Base-by-base conservation (phyloP, 2,888 invertebrate species). In the Campoletis raptor region DNA sequence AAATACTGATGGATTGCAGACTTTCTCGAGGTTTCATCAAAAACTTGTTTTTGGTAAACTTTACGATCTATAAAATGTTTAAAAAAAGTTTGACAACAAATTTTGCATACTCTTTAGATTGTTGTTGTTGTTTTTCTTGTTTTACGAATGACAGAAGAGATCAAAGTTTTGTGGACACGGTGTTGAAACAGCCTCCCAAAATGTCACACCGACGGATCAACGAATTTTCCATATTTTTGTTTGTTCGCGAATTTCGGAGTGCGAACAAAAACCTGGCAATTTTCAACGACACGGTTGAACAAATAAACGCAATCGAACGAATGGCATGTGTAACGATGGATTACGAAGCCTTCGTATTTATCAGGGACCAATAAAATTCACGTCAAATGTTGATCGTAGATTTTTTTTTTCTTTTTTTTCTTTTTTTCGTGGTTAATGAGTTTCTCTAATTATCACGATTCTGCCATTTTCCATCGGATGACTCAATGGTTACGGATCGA, bases 241-340 rank as follows among this genome's bases (percentile, higher is more conserved):
- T 81, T 81, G 64, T 64, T 18, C 12, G 37, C 0, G 24, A 45
- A 72, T 81, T 64, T 52, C 18, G 48, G 37, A 40, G 37, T 64
- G 18, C 24, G 57, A 37, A 10, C 12, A 52, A 42, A 42, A n/a
- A 3, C 10, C 7, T n/a, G 37, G 10, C 64, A 30, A 61, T 37
- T 64, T 76, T 21, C 10, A n/a, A 37, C 52, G 67, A 54, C 18
- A 21, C 64, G 64, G 64, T 48, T 81, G n/a, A 73, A 64, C 18
- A 37, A 64, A 73, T n/a, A 52, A 52, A 18, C 12, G 64, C 7
- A 12, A 64, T 48, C 45, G 64, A 76, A 64, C 37, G 36, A 21
- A 36, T 30, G 30, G 40, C 7, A 67, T 52, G 40, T 36, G 18
- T 42, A 21, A 54, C 57, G n/a, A 21, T 3, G n/a, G 10, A 37